Conservation (phyloP, 2,797 vertebrate genomes). For the Esox lucius region DNA sequence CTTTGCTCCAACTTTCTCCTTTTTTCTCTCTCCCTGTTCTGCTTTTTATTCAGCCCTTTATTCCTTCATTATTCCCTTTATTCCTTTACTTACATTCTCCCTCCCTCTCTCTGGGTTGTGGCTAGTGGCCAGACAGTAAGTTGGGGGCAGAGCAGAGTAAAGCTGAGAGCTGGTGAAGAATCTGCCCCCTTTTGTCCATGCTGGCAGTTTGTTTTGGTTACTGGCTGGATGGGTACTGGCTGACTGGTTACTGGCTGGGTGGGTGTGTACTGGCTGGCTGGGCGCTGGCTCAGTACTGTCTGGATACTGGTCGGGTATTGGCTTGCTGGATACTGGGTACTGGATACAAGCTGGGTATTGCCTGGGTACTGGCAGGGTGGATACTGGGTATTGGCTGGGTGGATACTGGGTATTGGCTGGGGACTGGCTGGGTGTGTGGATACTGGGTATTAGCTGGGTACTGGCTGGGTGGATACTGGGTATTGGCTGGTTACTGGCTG, state of each 20-base stretch:
- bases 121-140: neutral
- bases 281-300: too few relatives aligned
- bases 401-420: too few relatives aligned
- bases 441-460: too few relatives aligned
- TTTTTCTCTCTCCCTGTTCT: neutral
- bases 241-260: neutral
- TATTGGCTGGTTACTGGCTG: too few relatives aligned
- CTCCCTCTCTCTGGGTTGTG: conserved; percentile 7
- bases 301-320: conserved; percentile 50
- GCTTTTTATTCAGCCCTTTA: conserved; percentile 10
- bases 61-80: neutral
- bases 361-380: neutral
- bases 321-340: conserved; percentile 43
- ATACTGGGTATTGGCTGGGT: too few relatives aligned
- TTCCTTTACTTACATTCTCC: neutral
- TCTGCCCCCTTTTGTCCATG: conserved; percentile 1
- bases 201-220: conserved; percentile 42
- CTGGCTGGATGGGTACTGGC: conserved; percentile 41
- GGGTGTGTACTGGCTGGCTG: neutral
- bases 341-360: conserved; percentile 22
- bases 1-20: conserved; percentile 7
- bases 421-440: too few relatives aligned
- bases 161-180: neutral
- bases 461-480: too few relatives aligned
- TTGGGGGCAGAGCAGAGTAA: neutral